Percentiles rank a stretch among this genome's conserved stretches.
phyloP scores from a whole-genome alignment of 2,113 vertebrate genomes.

The Antennarius striatus region DNA sequence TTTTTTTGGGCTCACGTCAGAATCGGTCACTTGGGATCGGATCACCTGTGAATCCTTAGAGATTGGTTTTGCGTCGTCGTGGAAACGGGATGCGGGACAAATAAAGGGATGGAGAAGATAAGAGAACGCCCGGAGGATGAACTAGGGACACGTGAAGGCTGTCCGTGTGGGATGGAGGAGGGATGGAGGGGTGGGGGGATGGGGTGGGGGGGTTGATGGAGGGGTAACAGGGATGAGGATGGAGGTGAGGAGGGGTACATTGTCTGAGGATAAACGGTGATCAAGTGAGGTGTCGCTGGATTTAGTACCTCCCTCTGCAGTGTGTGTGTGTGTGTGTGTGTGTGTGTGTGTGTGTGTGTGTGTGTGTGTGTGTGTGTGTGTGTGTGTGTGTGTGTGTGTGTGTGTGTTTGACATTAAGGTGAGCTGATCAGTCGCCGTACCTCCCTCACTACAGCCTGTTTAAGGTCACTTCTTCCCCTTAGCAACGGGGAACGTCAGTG shows the following conservation, averaged over 20 bases:
- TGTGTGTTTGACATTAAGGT: conserved; percentile 49
- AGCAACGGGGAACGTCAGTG: conserved; percentile 68
- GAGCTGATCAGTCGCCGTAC: conserved; percentile 55
- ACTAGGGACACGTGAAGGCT: too few species aligned
- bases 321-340: conserved; percentile 15
- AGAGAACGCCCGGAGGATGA: too few species aligned
- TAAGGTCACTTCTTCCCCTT: conserved; percentile 74
- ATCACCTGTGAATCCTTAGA: too few species aligned
- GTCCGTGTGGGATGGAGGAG: not conserved
- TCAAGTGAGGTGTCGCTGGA: too few species aligned
- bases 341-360: conserved; percentile 26
- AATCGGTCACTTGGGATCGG: too few species aligned
- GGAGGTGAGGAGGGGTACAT: too few species aligned
- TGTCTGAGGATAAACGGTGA: too few species aligned
- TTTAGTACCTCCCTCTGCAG: not conserved
- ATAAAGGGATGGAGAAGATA: too few species aligned
- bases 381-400: conserved; percentile 23
- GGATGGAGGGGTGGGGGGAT: conserved; percentile 1
- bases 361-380: conserved; percentile 23
- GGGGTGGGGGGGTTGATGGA: not conserved
- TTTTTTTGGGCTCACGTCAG: too few species aligned
- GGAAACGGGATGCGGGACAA: too few species aligned
- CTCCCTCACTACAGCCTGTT: conserved; percentile 47
- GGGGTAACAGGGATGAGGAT: too few species aligned
- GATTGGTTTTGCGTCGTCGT: too few species aligned